Conservation (phyloP, 2,888 invertebrate species). For the Folsomia manolachei region DNA sequence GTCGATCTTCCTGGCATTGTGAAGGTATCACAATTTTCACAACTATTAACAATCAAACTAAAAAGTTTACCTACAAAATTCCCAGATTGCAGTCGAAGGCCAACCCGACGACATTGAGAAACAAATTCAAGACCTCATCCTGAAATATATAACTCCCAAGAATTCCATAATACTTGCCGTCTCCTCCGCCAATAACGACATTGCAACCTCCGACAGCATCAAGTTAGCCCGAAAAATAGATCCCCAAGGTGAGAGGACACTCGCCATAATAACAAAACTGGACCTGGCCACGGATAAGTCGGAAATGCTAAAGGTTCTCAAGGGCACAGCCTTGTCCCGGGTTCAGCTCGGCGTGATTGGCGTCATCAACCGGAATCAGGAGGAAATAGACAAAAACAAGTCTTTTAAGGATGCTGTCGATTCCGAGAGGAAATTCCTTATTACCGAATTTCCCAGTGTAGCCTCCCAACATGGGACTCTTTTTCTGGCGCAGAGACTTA, state of each 20-base stretch:
- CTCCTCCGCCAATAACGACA: slow-evolving; percentile 97
- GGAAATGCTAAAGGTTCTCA: slow-evolving; percentile 96
- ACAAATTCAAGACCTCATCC: slow-evolving; percentile 84
- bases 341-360: slow-evolving; percentile 98
- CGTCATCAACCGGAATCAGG: slow-evolving; percentile 95
- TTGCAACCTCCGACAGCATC: slow-evolving; percentile 97
- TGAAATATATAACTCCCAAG: slow-evolving; percentile 89
- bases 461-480: slow-evolving; percentile 93
- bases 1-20: slow-evolving; percentile 98
- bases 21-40: slow-evolving; percentile 59
- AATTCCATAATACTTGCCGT: slow-evolving; percentile 97
- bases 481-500: slow-evolving; percentile 67
- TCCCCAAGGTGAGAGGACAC: slow-evolving; percentile 84
- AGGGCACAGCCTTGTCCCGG: slow-evolving; percentile 94
- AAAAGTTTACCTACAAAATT: background rate
- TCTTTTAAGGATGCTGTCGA: slow-evolving; percentile 69
- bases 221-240: slow-evolving; percentile 95
- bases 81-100: slow-evolving; percentile 79
- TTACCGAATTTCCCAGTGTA: slow-evolving; percentile 94
- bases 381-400: slow-evolving; percentile 64
- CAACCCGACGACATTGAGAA: slow-evolving; percentile 96
- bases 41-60: background rate
- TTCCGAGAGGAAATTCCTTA: slow-evolving; percentile 83
- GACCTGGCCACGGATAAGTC: slow-evolving; percentile 99
- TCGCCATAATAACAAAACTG: slow-evolving; percentile 96